phyloP scores from a whole-genome alignment of 2,113 vertebrate genomes.

The Cairina moschata region DNA sequence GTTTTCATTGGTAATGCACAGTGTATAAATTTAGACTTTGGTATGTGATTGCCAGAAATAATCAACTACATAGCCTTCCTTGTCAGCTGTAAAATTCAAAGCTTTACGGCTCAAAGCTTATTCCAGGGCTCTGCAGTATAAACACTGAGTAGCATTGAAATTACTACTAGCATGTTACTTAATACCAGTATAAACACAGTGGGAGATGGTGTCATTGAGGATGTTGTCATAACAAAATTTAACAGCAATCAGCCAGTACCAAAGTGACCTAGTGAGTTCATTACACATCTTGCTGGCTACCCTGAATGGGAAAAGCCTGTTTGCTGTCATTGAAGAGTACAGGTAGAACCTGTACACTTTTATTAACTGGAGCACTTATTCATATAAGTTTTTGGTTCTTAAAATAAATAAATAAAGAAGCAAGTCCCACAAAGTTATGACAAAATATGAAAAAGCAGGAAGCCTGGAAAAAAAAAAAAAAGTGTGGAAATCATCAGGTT shows the following conservation, averaged over 20 bases:
- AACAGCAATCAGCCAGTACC: neutral
- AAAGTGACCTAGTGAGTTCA: neutral
- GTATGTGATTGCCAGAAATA: neutral
- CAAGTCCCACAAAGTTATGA: neutral
- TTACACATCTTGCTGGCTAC: neutral
- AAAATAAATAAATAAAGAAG: neutral
- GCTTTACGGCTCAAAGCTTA: neutral
- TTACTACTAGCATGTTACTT: neutral
- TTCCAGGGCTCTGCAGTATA: neutral
- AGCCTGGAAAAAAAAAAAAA: neutral
- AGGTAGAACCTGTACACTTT: neutral
- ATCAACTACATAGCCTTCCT: neutral
- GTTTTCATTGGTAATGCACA: neutral
- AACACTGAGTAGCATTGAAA: neutral
- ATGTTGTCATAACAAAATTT: neutral
- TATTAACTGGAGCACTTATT: neutral
- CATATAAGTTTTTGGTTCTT: neutral
- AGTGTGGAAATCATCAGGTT: neutral
- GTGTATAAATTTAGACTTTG: neutral
- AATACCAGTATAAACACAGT: neutral
- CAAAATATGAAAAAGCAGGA: neutral
- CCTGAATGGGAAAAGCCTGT: neutral
- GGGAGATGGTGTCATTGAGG: neutral
- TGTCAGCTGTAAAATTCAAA: constrained; percentile 19
- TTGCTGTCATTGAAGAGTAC: neutral